Evolutionary conservation across 1,140 invertebrate species (phyloP).

Genomic region (Tachypleus tridentatus): DNA sequence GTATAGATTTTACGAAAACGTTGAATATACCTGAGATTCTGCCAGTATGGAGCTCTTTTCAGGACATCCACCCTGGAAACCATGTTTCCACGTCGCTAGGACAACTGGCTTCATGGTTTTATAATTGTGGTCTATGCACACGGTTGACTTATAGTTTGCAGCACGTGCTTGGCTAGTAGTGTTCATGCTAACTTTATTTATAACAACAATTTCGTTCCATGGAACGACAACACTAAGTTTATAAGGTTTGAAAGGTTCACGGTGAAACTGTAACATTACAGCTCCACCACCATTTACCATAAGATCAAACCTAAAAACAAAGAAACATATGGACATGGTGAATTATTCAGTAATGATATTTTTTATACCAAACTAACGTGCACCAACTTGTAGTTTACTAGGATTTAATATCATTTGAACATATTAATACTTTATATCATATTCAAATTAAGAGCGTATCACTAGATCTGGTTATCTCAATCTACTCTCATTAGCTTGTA

Average conservation of each 20-base stretch:
- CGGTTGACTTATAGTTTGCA: slow-evolving; percentile 12
- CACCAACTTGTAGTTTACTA: too few species aligned
- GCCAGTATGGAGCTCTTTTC: slow-evolving; percentile 63
- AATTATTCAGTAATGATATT: too few species aligned
- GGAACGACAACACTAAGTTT: slow-evolving; percentile 74
- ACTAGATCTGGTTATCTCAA: too few species aligned
- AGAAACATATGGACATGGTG: background rate
- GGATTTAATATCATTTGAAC: too few species aligned
- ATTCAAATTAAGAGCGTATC: too few species aligned
- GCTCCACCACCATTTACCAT: slow-evolving; percentile 97
- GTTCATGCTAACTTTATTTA: slow-evolving; percentile 67
- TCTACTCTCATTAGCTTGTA: too few species aligned
- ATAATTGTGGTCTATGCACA: slow-evolving; percentile 71
- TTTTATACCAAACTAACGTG: too few species aligned
- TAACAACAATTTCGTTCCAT: slow-evolving; percentile 89
- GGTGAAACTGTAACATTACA: slow-evolving; percentile 91
- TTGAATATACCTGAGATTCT: slow-evolving; percentile 60
- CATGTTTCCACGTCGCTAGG: slow-evolving; percentile 70
- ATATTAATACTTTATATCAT: too few species aligned
- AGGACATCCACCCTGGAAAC: slow-evolving; percentile 65
- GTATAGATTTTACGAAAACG: slow-evolving; percentile 61
- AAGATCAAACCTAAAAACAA: slow-evolving; percentile 69
- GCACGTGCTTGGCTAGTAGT: slow-evolving; percentile 36
- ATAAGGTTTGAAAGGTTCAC: slow-evolving; percentile 63
- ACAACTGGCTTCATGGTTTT: slow-evolving; percentile 59